These are phyloP conservation scores for Sebastes matsubarae DNA, from an alignment of 2,797 vertebrate species.

Conservation along the genomic window DNA sequence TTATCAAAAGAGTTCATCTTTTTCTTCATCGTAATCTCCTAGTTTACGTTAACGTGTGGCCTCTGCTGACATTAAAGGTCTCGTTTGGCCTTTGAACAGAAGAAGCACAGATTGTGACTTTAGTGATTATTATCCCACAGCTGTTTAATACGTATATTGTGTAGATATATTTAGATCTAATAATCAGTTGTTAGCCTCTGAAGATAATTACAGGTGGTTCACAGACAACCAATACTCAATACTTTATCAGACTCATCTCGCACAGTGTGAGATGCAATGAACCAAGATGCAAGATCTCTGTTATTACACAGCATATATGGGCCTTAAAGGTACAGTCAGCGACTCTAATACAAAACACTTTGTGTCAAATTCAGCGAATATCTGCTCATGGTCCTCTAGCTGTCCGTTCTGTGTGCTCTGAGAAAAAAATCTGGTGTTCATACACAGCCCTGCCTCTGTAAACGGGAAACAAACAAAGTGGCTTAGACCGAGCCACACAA, in stretches of 20 bases:
- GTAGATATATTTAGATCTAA: background rate
- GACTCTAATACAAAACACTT: background rate
- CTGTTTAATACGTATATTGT: background rate
- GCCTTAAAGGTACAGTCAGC: background rate
- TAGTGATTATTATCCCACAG: background rate
- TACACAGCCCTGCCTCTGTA: background rate
- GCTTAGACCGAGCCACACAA: background rate
- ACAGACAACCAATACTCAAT: background rate
- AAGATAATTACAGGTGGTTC: background rate
- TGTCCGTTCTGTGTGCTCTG: background rate
- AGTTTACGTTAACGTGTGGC: background rate
- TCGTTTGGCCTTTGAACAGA: background rate
- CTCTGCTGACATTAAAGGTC: background rate
- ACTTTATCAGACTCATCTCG: background rate
- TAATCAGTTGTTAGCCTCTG: background rate
- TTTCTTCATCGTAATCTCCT: background rate
- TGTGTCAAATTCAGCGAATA: background rate
- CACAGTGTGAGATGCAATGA: background rate
- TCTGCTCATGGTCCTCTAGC: background rate
- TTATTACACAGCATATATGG: background rate
- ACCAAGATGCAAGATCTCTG: too few species aligned
- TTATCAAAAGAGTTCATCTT: slow-evolving; percentile 17
- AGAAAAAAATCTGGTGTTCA: background rate
- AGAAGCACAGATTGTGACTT: background rate
- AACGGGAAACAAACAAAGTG: too few species aligned